Evolutionary conservation across 2,113 vertebrate species (phyloP).

Genomic region (Actinemys pallida): DNA sequence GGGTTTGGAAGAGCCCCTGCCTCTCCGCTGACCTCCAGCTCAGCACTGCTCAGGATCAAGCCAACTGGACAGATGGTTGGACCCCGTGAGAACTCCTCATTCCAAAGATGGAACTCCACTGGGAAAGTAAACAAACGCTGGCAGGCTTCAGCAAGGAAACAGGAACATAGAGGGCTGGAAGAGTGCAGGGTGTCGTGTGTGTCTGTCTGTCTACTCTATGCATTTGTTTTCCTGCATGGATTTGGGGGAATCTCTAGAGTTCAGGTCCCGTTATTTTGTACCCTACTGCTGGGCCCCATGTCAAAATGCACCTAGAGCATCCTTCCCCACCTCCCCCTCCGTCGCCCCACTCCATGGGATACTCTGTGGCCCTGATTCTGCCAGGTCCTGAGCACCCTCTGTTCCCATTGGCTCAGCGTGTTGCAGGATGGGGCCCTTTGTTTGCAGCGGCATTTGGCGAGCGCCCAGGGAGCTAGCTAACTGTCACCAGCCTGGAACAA

Average conservation of each 20-base stretch:
- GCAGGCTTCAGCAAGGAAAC: not conserved
- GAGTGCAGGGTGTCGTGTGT: not conserved
- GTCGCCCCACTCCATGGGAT: fast-evolving
- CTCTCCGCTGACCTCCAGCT: not conserved
- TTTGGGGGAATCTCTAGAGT: fast-evolving
- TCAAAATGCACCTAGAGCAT: fast-evolving
- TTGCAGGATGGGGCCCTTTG: not conserved
- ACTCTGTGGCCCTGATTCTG: not conserved
- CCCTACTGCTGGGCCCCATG: fast-evolving
- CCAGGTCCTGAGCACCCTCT: not conserved
- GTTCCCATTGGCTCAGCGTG: fast-evolving
- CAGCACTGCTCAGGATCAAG: not conserved
- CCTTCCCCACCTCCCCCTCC: fast-evolving
- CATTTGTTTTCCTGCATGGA: fast-evolving
- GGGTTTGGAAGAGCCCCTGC: not conserved
- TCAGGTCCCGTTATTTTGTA: fast-evolving
- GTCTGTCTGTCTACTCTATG: not conserved
- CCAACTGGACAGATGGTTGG: fast-evolving
- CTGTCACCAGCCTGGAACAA: not conserved
- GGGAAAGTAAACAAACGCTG: not conserved
- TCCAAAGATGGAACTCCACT: not conserved
- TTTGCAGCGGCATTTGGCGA: fast-evolving
- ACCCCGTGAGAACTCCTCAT: not conserved
- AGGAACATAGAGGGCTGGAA: fast-evolving
- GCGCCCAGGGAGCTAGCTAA: not conserved